These are phyloP conservation scores for Cetonia aurata DNA, from an alignment of 2,888 invertebrate genomes.

Conservation along the genomic window DNA sequence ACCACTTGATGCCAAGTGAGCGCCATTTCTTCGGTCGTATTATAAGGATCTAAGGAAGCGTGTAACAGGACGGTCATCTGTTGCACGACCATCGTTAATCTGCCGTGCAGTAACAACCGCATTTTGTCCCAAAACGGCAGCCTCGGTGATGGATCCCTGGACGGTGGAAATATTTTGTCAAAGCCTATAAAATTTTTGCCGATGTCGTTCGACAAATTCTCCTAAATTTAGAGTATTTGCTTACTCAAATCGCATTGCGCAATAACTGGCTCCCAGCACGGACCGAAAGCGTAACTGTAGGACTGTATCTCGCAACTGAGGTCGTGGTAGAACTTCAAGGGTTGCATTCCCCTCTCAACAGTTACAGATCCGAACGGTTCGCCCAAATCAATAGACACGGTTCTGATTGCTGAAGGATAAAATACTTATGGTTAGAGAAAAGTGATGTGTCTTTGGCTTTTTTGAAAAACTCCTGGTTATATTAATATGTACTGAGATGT, in stretches of 20 bases:
- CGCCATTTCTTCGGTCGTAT: slow-evolving; percentile 99
- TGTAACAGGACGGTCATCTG: slow-evolving; percentile 93
- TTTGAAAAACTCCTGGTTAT: too few relatives aligned
- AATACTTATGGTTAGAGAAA: neutral
- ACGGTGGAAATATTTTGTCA: slow-evolving; percentile 88
- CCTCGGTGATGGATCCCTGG: slow-evolving; percentile 92
- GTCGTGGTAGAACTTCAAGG: slow-evolving; percentile 98
- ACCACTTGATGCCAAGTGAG: slow-evolving; percentile 94
- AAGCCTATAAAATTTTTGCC: slow-evolving; percentile 71
- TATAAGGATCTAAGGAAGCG: slow-evolving; percentile 97
- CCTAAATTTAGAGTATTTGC: slow-evolving; percentile 14
- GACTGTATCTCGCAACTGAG: slow-evolving; percentile 93
- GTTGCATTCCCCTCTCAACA: slow-evolving; percentile 93
- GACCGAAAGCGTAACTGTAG: slow-evolving; percentile 95
- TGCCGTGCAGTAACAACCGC: slow-evolving; percentile 91
- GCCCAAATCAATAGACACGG: slow-evolving; percentile 84
- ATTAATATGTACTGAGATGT: too few relatives aligned
- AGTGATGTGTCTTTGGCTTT: too few relatives aligned
- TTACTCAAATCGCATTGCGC: slow-evolving; percentile 87
- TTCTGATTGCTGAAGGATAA: slow-evolving; percentile 74
- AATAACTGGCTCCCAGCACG: slow-evolving; percentile 98
- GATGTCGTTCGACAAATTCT: neutral
- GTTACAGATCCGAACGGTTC: slow-evolving; percentile 85
- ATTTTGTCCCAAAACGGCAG: slow-evolving; percentile 98
- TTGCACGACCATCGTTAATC: slow-evolving; percentile 88